Conservation (phyloP, 2,113 vertebrate genomes). For the Saguinus imperator region DNA sequence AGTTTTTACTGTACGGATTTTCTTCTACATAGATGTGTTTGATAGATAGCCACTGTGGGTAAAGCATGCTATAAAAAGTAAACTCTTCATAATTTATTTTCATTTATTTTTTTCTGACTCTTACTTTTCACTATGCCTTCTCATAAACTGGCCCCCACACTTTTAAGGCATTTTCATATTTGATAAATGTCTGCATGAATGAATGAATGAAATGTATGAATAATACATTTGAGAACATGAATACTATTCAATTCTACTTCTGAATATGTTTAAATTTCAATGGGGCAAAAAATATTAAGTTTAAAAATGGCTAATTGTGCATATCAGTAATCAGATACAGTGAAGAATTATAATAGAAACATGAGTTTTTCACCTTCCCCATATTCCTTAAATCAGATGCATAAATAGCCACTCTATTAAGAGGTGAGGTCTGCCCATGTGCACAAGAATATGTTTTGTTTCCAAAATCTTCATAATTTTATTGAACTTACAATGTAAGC, state of each 20-base stretch:
- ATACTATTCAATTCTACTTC: neutral
- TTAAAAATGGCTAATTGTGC: neutral
- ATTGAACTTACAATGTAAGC: neutral
- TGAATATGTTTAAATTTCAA: neutral
- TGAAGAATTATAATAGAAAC: neutral
- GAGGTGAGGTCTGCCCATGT: neutral
- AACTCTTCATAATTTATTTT: neutral
- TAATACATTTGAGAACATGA: neutral
- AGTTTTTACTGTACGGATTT: neutral
- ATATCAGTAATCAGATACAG: neutral
- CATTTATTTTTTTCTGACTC: neutral
- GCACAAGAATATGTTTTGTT: neutral
- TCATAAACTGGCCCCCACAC: neutral
- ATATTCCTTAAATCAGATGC: neutral
- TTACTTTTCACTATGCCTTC: neutral
- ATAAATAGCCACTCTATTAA: neutral
- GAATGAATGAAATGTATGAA: neutral
- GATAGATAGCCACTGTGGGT: neutral
- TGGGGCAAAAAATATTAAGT: neutral
- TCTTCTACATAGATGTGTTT: neutral
- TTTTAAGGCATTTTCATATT: neutral
- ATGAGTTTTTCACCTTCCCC: neutral
- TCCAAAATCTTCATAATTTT: neutral
- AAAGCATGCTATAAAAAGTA: neutral
- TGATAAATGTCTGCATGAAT: neutral